Conservation (phyloP, 2,888 invertebrate species). For the Halocaridina rubra region DNA sequence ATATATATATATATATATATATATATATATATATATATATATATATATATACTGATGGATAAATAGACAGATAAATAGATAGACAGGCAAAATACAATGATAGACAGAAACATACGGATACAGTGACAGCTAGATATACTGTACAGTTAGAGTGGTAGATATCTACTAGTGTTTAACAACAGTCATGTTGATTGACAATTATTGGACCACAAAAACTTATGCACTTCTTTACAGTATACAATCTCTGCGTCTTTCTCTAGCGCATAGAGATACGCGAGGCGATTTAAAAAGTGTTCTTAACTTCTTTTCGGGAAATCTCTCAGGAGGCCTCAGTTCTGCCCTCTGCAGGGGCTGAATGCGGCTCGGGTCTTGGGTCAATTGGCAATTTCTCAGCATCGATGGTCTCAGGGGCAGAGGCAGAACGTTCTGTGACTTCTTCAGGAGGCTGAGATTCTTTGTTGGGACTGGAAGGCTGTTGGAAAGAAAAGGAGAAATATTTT, state of each 20-base stretch:
- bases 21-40: no score
- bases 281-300: background rate
- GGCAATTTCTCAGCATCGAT: background rate
- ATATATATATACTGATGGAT: no score
- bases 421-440: background rate
- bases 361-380: slow-evolving; percentile 14
- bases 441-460: background rate
- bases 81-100: no score
- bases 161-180: no score
- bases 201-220: no score
- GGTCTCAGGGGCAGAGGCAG: slow-evolving; percentile 32
- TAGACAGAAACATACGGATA: no score
- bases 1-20: no score
- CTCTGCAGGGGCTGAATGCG: slow-evolving; percentile 30
- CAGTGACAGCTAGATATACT: no score
- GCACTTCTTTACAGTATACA: no score
- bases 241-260: background rate
- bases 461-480: background rate
- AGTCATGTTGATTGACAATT: no score
- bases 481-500: background rate
- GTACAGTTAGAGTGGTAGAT: no score
- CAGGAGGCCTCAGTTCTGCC: slow-evolving; percentile 24
- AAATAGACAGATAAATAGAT: no score
- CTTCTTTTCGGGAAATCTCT: background rate
- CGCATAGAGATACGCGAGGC: background rate